These are phyloP conservation scores for Hypotaenidia philippensis DNA, from an alignment of 2,797 vertebrate genomes.

Conservation along the genomic window DNA sequence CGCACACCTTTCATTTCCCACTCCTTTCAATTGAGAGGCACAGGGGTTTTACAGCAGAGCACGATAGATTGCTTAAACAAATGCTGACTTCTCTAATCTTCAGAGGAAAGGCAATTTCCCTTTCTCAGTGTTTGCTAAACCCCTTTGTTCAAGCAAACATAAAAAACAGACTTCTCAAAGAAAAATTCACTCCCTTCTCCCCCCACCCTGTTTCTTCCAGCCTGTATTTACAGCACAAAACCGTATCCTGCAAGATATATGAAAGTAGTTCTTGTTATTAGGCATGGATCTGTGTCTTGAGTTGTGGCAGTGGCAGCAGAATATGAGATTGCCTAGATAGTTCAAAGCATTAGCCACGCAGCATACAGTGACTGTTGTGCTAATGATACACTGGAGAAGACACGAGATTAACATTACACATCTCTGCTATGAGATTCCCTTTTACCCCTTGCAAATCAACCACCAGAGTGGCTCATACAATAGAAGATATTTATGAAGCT, in stretches of 20 bases:
- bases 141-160: not conserved
- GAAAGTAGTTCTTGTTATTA: not conserved
- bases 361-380: not conserved
- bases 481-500: not conserved
- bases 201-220: not conserved
- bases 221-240: not conserved
- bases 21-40: not conserved
- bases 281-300: not conserved
- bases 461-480: not conserved
- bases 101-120: conserved; percentile 3
- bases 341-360: not conserved
- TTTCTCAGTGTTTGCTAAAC: not conserved
- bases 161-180: not conserved
- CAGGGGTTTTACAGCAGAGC: not conserved
- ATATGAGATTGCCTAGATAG: rapidly evolving
- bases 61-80: not conserved
- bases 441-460: not conserved
- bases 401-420: rapidly evolving
- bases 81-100: conserved; percentile 14
- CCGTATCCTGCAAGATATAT: not conserved
- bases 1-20: not conserved
- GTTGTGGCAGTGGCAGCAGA: not conserved
- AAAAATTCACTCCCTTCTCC: not conserved
- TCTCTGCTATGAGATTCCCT: not conserved
- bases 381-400: not conserved